Conservation (phyloP, 92 coral and sea anemone genomes). For the Epizoanthus rinbou region DNA sequence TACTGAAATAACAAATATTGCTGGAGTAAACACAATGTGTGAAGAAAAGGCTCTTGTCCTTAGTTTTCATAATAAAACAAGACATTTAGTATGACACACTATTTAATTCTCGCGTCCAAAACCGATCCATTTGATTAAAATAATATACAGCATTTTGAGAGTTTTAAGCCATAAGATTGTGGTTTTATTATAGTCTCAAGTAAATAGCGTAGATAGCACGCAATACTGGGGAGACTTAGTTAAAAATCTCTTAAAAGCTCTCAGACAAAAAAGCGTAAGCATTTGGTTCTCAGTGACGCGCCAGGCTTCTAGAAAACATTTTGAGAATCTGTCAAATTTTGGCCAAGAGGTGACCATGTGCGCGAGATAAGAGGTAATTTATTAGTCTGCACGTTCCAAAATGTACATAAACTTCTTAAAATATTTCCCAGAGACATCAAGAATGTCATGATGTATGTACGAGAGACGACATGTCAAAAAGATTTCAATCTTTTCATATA, state of each 20-base stretch:
- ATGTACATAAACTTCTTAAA: slow-evolving; percentile 38
- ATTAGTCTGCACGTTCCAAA: slow-evolving; percentile 3
- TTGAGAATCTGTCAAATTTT: slow-evolving; percentile 26
- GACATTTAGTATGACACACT: slow-evolving; percentile 13
- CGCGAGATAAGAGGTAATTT: slow-evolving; percentile 36
- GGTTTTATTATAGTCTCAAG: slow-evolving; percentile 1
- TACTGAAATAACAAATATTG: neutral
- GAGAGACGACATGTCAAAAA: slow-evolving; percentile 4
- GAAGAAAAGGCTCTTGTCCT: neutral
- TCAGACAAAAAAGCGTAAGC: neutral
- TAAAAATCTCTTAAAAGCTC: slow-evolving; percentile 5
- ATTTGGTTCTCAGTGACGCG: slow-evolving; percentile 26
- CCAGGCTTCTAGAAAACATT: neutral
- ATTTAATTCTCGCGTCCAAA: neutral
- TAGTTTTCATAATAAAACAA: neutral
- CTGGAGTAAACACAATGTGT: slow-evolving; percentile 16
- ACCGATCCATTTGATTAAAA: neutral
- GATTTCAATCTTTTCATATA: neutral
- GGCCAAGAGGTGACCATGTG: slow-evolving; percentile 29
- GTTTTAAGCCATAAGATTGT: neutral
- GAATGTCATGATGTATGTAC: slow-evolving; percentile 7
- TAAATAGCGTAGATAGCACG: slow-evolving; percentile 32
- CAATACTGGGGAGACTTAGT: slow-evolving; percentile 15
- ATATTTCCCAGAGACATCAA: slow-evolving; percentile 19
- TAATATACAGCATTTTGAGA: neutral